phyloP scores from a whole-genome alignment of 2,888 invertebrate genomes.

The Calameuta filiformis region DNA sequence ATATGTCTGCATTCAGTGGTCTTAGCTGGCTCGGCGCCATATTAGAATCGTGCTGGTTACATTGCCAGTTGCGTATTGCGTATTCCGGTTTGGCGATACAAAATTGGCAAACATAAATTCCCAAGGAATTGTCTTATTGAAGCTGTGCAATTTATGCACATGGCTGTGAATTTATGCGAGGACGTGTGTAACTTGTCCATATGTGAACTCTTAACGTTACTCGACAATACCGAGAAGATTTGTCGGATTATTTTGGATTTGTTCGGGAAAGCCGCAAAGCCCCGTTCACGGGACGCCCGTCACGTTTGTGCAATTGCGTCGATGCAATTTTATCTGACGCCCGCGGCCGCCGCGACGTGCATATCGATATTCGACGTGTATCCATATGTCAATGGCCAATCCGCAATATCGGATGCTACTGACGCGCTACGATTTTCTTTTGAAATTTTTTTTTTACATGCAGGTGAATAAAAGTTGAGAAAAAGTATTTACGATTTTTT shows the following conservation, averaged over 20 bases:
- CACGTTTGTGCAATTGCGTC: background rate
- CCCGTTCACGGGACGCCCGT: background rate
- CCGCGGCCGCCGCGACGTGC: background rate
- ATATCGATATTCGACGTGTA: background rate
- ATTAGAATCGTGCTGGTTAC: background rate
- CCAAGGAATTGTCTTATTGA: background rate
- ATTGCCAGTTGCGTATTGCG: background rate
- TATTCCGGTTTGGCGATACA: background rate
- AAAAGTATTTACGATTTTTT: background rate
- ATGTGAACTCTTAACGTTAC: background rate
- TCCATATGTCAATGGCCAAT: background rate
- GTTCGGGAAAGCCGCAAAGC: background rate
- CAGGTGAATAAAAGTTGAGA: background rate
- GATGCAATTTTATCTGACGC: background rate
- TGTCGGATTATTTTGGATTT: background rate
- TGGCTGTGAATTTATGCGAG: background rate
- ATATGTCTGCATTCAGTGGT: background rate
- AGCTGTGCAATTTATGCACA: background rate
- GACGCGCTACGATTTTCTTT: too few species aligned
- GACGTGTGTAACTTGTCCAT: background rate
- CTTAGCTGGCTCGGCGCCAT: background rate
- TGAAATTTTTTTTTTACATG: too few species aligned
- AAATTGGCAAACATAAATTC: background rate
- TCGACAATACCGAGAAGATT: background rate
- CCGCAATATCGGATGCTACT: background rate